Conservation (phyloP, 2,113 vertebrate genomes). For the Salminus brasiliensis region DNA sequence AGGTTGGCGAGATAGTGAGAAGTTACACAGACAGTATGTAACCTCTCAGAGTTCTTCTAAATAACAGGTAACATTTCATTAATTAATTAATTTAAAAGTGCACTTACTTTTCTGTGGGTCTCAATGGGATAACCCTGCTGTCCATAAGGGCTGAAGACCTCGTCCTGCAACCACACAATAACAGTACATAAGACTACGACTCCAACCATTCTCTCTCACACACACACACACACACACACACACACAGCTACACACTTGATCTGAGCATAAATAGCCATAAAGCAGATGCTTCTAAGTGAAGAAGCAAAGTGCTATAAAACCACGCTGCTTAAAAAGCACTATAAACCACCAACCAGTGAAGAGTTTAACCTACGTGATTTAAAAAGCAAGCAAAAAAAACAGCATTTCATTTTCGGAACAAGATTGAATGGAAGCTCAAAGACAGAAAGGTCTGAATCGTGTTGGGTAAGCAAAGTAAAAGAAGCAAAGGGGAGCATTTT, state of each 20-base stretch:
- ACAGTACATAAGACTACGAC: neutral
- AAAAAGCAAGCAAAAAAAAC: neutral
- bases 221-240: too few relatives aligned
- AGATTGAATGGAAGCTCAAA: neutral
- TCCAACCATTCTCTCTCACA: neutral
- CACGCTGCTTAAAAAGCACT: too few relatives aligned
- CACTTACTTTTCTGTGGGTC: conserved; percentile 85
- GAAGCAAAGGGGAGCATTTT: neutral
- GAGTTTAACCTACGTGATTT: neutral
- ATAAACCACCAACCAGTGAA: too few relatives aligned
- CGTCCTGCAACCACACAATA: conserved; percentile 76
- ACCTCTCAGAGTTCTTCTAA: too few relatives aligned
- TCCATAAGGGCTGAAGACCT: conserved; percentile 81
- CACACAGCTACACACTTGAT: neutral
- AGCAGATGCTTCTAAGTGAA: neutral
- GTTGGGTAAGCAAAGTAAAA: neutral
- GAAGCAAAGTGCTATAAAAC: neutral
- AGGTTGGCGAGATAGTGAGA: too few relatives aligned
- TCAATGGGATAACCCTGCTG: conserved; percentile 86
- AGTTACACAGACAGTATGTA: too few relatives aligned
- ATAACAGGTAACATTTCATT: too few relatives aligned
- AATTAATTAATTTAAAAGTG: too few relatives aligned
- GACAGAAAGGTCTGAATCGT: neutral
- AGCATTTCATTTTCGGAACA: too few relatives aligned
- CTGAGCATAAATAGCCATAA: neutral